Evolutionary conservation across 2,888 invertebrate species (phyloP).

Genomic region (Melinopterus prodromus): DNA sequence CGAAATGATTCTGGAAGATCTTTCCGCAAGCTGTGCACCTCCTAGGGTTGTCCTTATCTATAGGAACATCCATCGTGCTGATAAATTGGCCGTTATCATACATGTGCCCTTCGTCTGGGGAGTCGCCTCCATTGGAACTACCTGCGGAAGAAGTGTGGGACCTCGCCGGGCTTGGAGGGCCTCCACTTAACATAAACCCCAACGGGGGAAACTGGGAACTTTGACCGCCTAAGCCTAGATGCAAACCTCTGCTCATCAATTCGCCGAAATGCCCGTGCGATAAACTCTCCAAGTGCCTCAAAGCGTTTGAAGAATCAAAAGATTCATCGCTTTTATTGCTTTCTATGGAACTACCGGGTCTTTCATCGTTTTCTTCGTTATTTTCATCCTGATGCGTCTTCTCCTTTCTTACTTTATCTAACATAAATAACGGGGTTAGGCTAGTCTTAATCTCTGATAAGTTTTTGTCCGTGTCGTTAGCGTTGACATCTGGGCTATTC

Average conservation of each 20-base stretch:
- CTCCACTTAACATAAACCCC: constrained; percentile 64
- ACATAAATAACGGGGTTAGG: constrained; percentile 57
- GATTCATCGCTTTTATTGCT: constrained; percentile 68
- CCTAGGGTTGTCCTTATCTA: constrained; percentile 91
- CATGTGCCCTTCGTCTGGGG: constrained; percentile 69
- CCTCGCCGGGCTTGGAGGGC: constrained; percentile 68
- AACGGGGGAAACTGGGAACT: constrained; percentile 59
- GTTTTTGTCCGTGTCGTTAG: constrained; percentile 57
- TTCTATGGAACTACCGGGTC: constrained; percentile 65
- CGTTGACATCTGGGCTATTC: constrained; percentile 61
- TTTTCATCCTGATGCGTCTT: constrained; percentile 55
- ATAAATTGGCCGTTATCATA: constrained; percentile 79
- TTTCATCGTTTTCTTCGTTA: constrained; percentile 56
- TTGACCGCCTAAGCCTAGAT: constrained; percentile 57
- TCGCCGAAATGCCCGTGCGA: constrained; percentile 80
- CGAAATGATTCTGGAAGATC: constrained; percentile 92
- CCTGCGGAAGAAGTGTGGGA: constrained; percentile 71
- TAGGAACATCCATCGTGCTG: constrained; percentile 82
- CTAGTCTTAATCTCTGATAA: constrained; percentile 58
- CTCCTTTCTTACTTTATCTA: constrained; percentile 60
- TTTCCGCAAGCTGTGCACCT: constrained; percentile 93
- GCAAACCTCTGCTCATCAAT: constrained; percentile 58
- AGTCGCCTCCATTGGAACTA: constrained; percentile 64
- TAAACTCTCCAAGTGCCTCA: constrained; percentile 80
- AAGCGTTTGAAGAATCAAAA: constrained; percentile 72